phyloP scores from a whole-genome alignment of 1,140 invertebrate species.

The Drosophila asahinai region DNA sequence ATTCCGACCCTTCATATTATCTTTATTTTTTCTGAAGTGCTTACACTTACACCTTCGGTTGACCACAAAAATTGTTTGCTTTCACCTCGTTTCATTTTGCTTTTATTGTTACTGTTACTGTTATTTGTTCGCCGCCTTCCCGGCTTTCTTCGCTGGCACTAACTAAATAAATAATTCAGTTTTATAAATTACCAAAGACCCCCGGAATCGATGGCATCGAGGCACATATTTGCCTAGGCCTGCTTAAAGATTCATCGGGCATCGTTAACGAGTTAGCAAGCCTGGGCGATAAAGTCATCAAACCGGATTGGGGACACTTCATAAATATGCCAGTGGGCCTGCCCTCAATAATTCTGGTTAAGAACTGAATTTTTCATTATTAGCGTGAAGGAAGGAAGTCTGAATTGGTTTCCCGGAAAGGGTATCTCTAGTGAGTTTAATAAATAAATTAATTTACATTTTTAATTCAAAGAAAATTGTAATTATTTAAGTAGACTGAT shows the following conservation, averaged over 20 bases:
- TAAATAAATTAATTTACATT: too few relatives aligned
- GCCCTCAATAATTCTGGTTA: background rate
- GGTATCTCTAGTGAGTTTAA: too few relatives aligned
- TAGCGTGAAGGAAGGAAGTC: background rate
- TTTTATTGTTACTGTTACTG: conserved; percentile 67
- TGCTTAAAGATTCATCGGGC: conserved; percentile 20
- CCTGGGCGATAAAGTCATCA: conserved; percentile 18
- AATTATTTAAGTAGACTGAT: too few relatives aligned
- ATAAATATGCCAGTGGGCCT: conserved; percentile 9
- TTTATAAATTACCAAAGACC: conserved; percentile 48
- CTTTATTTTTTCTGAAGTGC: background rate
- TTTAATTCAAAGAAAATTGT: too few relatives aligned
- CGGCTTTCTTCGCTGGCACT: background rate
- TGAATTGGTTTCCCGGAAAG: too few relatives aligned
- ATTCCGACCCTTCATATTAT: too few relatives aligned
- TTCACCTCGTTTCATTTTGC: conserved; percentile 43
- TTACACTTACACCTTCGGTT: background rate
- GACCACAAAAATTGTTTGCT: conserved; percentile 41
- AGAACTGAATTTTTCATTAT: background rate
- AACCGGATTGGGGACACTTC: conserved; percentile 9
- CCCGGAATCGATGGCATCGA: conserved; percentile 16
- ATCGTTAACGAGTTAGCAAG: conserved; percentile 10
- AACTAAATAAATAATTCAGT: conserved; percentile 72
- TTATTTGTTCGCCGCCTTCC: conserved; percentile 21
- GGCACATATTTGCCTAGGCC: conserved; percentile 6